Conservation (phyloP, 2,888 invertebrate species). For the Parascotia fuliginaria region DNA sequence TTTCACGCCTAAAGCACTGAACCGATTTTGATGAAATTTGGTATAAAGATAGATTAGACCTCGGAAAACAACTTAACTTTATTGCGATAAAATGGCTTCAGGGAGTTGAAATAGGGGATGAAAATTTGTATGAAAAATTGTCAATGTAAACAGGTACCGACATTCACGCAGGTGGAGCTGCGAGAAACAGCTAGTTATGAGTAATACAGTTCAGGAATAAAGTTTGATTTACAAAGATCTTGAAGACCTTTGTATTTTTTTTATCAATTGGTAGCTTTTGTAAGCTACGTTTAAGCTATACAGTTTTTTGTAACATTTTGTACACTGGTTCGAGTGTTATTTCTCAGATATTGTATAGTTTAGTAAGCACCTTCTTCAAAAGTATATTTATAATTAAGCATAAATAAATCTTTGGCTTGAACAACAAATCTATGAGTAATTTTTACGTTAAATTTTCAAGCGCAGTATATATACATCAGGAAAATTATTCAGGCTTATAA, state of each 20-base stretch:
- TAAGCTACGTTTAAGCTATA: not conserved
- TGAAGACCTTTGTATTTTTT: conserved; percentile 15
- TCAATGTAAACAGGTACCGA: too few species aligned
- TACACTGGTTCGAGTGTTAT: not conserved
- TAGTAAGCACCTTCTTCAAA: not conserved
- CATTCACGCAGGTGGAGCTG: too few species aligned
- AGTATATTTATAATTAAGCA: not conserved
- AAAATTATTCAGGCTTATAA: too few species aligned
- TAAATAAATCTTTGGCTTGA: conserved; percentile 3
- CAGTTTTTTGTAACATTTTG: not conserved
- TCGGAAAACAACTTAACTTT: too few species aligned
- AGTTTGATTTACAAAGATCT: conserved; percentile 14
- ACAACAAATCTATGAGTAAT: conserved; percentile 13
- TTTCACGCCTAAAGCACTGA: too few species aligned
- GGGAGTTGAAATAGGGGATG: too few species aligned
- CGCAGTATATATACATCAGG: conserved; percentile 10
- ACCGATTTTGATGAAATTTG: too few species aligned
- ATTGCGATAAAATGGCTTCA: too few species aligned
- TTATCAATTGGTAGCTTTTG: conserved; percentile 8
- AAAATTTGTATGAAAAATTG: too few species aligned
- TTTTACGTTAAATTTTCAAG: conserved; percentile 8
- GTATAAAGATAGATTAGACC: too few species aligned
- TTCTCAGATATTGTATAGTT: conserved; percentile 1
- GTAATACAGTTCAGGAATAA: conserved; percentile 13
- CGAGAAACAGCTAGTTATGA: too few species aligned